Conservation (phyloP, 2,113 vertebrate genomes). For the Tenebrosternarchus preto region DNA sequence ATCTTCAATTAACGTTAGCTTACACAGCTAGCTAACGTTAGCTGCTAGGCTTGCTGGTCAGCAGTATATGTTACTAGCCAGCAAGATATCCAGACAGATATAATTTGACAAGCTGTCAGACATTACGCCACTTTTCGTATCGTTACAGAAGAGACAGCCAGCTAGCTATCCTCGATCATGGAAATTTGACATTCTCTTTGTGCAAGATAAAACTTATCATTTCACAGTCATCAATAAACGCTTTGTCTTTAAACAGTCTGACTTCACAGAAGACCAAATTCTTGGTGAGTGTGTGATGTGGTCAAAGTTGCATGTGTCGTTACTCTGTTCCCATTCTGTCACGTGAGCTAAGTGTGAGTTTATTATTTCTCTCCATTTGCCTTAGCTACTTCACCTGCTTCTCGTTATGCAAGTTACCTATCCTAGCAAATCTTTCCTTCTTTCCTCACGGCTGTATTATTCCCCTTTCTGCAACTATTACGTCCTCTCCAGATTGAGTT, state of each 20-base stretch:
- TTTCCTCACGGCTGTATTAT: constrained; percentile 58
- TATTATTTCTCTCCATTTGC: constrained; percentile 54
- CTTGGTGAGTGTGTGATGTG: constrained; percentile 76
- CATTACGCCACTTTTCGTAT: neutral
- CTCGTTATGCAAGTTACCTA: constrained; percentile 48
- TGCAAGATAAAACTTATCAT: constrained; percentile 3
- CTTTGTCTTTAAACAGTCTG: constrained; percentile 81
- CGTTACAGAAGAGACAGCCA: neutral
- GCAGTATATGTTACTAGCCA: too few species aligned
- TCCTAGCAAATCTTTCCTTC: constrained; percentile 42
- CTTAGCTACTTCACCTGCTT: constrained; percentile 22
- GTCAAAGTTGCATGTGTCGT: constrained; percentile 21
- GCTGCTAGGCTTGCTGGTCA: too few species aligned
- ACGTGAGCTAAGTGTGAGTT: neutral
- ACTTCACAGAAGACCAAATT: constrained; percentile 91
- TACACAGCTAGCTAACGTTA: too few species aligned
- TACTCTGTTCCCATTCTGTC: constrained; percentile 36
- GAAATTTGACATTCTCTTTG: neutral
- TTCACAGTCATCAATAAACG: constrained; percentile 39
- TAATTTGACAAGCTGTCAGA: neutral
- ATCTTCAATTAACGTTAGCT: too few species aligned
- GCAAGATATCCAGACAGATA: too few species aligned
- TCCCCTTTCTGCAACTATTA: constrained; percentile 66
- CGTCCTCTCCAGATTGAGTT: constrained; percentile 78
- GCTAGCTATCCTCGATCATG: too few species aligned